Percentiles rank a stretch among this genome's conserved stretches.
phyloP scores from a whole-genome alignment of 1,140 invertebrate genomes.

The Leptoteleia sp. region DNA sequence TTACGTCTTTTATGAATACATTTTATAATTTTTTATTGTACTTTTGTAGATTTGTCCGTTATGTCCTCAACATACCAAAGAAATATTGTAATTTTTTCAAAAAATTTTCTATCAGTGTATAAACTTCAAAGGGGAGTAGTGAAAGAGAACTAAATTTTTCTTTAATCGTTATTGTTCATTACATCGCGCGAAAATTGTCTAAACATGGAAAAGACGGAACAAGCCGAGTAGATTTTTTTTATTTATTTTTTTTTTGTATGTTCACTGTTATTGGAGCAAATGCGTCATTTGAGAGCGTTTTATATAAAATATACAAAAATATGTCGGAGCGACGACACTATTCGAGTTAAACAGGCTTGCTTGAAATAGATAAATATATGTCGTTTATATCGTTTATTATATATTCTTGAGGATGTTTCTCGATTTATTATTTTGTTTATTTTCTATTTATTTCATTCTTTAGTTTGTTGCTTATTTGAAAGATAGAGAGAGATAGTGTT shows the following conservation, averaged over 20 bases:
- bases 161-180: constrained; percentile 9
- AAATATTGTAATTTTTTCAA: too few relatives aligned
- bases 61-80: too few relatives aligned
- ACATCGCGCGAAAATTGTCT: constrained; percentile 23
- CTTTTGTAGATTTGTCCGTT: too few relatives aligned
- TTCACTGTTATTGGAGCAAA: constrained; percentile 47
- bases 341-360: constrained; percentile 70
- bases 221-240: constrained; percentile 14
- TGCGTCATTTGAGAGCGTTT: constrained; percentile 66
- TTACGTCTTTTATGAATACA: too few relatives aligned
- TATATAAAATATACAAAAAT: constrained; percentile 82
- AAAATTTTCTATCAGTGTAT: too few relatives aligned
- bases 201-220: constrained; percentile 7
- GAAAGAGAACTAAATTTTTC: too few relatives aligned
- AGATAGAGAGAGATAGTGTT: constrained; percentile 59
- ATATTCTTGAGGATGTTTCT: constrained; percentile 62
- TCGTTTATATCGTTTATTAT: constrained; percentile 51
- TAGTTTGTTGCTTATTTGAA: constrained; percentile 59
- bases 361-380: constrained; percentile 64
- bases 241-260: not conserved
- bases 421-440: constrained; percentile 51
- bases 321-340: constrained; percentile 79
- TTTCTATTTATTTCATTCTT: constrained; percentile 37
- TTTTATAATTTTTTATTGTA: too few relatives aligned
- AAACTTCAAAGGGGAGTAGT: too few relatives aligned